phyloP scores from a whole-genome alignment of 2,797 vertebrate species.

The Ficedula albicollis region DNA sequence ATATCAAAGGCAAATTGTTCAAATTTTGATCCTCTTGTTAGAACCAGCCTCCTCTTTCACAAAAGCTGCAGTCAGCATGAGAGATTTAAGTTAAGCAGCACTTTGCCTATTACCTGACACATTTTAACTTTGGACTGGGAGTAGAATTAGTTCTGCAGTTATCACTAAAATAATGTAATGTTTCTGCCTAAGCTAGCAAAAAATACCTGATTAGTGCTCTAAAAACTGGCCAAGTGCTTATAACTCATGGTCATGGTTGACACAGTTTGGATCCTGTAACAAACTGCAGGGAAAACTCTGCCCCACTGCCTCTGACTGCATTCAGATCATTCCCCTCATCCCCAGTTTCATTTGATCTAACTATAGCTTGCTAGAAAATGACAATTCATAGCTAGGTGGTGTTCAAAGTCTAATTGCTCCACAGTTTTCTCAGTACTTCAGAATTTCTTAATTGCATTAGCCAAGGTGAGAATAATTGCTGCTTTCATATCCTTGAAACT shows the following conservation, averaged over 20 bases:
- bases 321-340: not conserved
- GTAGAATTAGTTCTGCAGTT: constrained; percentile 10
- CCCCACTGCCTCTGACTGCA: not conserved
- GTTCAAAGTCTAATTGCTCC: constrained; percentile 57
- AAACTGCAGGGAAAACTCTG: not conserved
- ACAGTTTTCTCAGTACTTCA: constrained; percentile 35
- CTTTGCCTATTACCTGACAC: not conserved
- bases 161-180: not conserved
- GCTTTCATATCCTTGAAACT: constrained; percentile 59
- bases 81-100: not conserved
- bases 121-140: not conserved
- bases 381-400: constrained; percentile 31
- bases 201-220: not conserved
- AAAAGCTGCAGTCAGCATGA: constrained; percentile 6
- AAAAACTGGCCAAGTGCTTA: not conserved
- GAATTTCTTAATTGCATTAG: constrained; percentile 68
- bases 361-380: constrained; percentile 26
- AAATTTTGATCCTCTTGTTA: not conserved
- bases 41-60: not conserved
- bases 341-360: constrained; percentile 3
- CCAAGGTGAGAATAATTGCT: constrained; percentile 65
- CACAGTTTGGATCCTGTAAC: not conserved
- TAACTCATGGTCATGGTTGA: not conserved
- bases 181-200: constrained; percentile 28
- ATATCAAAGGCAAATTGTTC: not conserved